Base-by-base conservation (phyloP, 2,888 invertebrate genomes). In the Pseudococcus jackbeardsleyi region DNA sequence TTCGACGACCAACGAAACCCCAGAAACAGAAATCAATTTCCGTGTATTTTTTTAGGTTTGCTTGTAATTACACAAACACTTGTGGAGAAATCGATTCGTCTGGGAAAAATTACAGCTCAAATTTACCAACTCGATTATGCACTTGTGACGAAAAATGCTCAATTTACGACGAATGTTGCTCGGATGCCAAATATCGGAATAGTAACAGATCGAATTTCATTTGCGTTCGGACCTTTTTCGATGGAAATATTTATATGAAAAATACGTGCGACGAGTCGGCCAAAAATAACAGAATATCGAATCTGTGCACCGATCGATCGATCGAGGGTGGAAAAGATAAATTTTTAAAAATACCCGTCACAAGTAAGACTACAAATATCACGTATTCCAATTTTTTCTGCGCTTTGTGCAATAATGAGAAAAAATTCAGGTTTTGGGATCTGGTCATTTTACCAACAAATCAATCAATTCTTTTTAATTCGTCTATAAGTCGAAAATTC, bases 161-260 rank as follows among this genome's bases (percentile, higher is more conserved):
- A 22, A 90, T 90, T n/a, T 92, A 92, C 89, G 92, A 92, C 42
- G 92, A 93, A 90, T 93, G 92, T 89, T 92, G 92, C 89, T 90
- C 91, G 26, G 92, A 92, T 89, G 92, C 92, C 0, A 88, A 89
- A 8, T 88, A 90, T 89, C 90, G 90, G 90, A 89, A 90, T 86
- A 89, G 19, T 33, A 33, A 54, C 90, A 90, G 22, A 92, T 91
- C 90, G 89, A 90, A 19, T 79, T 79, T 79, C 26, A 0, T 19
- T 42, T 92, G 92, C 90, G 91, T 91, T n/a, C 91, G 92, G 85
- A 92, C 91, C 89, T 89, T 91, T 19, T 91, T 92, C 88, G 92
- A 91, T 89, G 91, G 91, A 6, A 91, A 92, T 8, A 91, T 92
- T 19, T 92, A 92, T 91, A 92, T 92, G 91, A 91, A 91, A 89